phyloP scores from a whole-genome alignment of 2,888 invertebrate species.

The Mythimna vitellina region DNA sequence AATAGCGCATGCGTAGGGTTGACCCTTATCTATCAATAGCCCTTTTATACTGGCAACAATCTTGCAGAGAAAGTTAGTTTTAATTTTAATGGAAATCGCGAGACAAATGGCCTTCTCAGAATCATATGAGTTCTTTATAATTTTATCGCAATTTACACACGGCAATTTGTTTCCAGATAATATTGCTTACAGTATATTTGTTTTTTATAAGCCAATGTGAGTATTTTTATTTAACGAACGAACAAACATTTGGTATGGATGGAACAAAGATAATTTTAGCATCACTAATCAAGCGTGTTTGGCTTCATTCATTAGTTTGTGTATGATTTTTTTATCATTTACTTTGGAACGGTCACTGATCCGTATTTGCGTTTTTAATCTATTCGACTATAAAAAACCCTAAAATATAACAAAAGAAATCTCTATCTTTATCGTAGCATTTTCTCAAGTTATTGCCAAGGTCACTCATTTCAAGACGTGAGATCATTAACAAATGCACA shows the following conservation, averaged over 20 bases:
- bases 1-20: constrained; percentile 60
- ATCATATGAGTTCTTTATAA: constrained; percentile 37
- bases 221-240: constrained; percentile 42
- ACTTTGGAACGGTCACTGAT: constrained; percentile 38
- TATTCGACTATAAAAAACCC: neutral
- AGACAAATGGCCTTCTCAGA: constrained; percentile 51
- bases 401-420: constrained; percentile 12
- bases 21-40: constrained; percentile 64
- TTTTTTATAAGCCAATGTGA: constrained; percentile 33
- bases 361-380: neutral
- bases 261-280: constrained; percentile 56
- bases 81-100: constrained; percentile 58
- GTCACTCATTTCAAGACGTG: constrained; percentile 10
- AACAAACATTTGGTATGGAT: constrained; percentile 36
- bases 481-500: constrained; percentile 24
- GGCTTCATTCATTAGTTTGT: constrained; percentile 45
- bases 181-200: constrained; percentile 21
- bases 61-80: constrained; percentile 61
- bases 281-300: constrained; percentile 52
- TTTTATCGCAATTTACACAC: constrained; percentile 41
- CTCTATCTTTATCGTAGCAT: neutral
- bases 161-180: constrained; percentile 39
- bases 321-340: constrained; percentile 35
- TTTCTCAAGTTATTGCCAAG: constrained; percentile 27
- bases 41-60: constrained; percentile 58